These are phyloP conservation scores for Daphoenositta chrysoptera DNA, from an alignment of 2,113 vertebrate genomes.

Conservation along the genomic window DNA sequence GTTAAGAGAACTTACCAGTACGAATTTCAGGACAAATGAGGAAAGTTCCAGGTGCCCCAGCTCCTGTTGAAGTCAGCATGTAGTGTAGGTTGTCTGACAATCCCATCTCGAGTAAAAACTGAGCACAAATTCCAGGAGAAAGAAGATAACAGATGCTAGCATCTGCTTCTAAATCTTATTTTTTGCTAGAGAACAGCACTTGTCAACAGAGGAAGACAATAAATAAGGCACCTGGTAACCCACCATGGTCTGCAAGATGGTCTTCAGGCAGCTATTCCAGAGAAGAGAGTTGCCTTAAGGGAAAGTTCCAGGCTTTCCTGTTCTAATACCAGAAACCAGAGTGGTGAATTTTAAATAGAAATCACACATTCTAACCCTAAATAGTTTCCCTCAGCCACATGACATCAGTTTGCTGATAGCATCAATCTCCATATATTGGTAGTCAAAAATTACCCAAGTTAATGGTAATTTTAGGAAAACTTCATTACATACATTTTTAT, in stretches of 20 bases:
- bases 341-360: background rate
- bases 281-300: background rate
- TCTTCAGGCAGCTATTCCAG: background rate
- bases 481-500: background rate
- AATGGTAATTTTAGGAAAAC: background rate
- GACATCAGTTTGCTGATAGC: background rate
- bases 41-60: background rate
- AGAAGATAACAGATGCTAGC: background rate
- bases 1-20: background rate
- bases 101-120: rapidly evolving
- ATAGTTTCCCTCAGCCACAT: background rate
- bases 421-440: background rate
- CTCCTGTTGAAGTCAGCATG: background rate
- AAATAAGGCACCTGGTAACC: background rate
- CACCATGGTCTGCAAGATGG: background rate
- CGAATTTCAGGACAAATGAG: background rate
- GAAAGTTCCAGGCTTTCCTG: background rate
- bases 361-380: background rate
- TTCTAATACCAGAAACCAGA: background rate
- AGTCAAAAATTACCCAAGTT: background rate
- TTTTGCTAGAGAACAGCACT: background rate
- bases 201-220: background rate
- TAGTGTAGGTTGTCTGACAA: background rate
- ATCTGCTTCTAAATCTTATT: background rate
- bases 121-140: background rate